Percentiles rank a stretch among this genome's conserved stretches.
Conservation (phyloP, 64 coral and sea anemone genomes). For the Astreopora myriophthalma region DNA sequence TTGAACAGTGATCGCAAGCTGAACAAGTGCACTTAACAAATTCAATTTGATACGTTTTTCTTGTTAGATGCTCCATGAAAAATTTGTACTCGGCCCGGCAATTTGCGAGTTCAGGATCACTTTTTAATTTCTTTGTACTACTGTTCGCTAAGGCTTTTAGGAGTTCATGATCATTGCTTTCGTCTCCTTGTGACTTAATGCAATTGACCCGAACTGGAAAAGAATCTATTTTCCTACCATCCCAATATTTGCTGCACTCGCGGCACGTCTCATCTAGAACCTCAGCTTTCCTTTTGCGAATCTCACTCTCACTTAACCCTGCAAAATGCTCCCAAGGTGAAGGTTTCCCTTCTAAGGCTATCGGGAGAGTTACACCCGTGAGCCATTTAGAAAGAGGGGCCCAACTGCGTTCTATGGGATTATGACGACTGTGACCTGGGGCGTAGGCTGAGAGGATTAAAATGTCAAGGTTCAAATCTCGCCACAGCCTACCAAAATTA, state of each 20-base stretch:
- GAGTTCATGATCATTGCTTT: too few relatives aligned
- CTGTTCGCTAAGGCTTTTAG: too few relatives aligned
- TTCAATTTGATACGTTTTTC: too few relatives aligned
- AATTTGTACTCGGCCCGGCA: too few relatives aligned
- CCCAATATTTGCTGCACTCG: background rate
- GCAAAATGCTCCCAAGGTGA: background rate
- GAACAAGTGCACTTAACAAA: too few relatives aligned
- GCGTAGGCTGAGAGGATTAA: background rate
- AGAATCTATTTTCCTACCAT: background rate
- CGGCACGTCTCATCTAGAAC: background rate
- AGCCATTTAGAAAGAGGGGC: background rate
- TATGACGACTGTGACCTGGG: background rate
- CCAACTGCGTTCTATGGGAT: background rate
- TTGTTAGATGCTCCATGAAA: too few relatives aligned
- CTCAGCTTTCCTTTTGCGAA: background rate
- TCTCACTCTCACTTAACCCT: background rate
- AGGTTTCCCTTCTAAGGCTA: background rate
- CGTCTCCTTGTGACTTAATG: background rate
- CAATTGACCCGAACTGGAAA: background rate
- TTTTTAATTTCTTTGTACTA: too few relatives aligned
- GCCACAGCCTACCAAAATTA: background rate
- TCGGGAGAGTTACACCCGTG: conserved; percentile 2
- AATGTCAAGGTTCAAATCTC: background rate
- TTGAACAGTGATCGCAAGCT: too few relatives aligned
- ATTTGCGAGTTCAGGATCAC: too few relatives aligned